phyloP scores from a whole-genome alignment of 2,888 invertebrate genomes.

The Azorinus chamasolen region DNA sequence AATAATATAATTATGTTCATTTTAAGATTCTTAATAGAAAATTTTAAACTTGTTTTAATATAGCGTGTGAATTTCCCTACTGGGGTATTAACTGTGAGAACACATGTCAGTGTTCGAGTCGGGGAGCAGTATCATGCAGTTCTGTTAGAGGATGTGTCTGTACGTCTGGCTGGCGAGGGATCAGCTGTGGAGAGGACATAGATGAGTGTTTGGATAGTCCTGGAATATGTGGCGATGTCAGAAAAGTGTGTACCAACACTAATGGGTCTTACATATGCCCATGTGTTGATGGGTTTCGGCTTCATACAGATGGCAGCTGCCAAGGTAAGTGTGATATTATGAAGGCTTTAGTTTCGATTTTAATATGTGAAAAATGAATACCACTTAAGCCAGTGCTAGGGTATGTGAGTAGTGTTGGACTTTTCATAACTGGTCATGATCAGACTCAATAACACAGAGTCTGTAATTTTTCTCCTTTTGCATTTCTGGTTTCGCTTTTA shows the following conservation, averaged over 20 bases:
- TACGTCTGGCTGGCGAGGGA: conserved; percentile 51
- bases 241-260: background rate
- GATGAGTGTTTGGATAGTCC: conserved; percentile 45
- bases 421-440: too few species aligned
- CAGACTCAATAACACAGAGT: too few species aligned
- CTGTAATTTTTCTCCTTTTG: too few species aligned
- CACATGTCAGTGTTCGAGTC: conserved; percentile 44
- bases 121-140: conserved; percentile 42
- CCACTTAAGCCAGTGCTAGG: too few species aligned
- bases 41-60: too few species aligned
- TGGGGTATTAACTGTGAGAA: conserved; percentile 47
- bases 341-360: background rate
- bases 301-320: background rate
- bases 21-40: too few species aligned
- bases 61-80: conserved; percentile 53
- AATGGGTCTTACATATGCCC: background rate
- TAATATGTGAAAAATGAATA: background rate
- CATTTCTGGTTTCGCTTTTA: too few species aligned
- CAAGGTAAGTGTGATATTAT: too few species aligned
- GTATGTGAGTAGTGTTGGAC: too few species aligned
- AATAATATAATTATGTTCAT: too few species aligned
- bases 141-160: conserved; percentile 60
- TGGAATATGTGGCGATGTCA: conserved; percentile 31
- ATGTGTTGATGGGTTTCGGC: conserved; percentile 1
- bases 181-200: conserved; percentile 48